These are phyloP conservation scores for Criorhina ranunculi DNA, from an alignment of 2,888 invertebrate genomes.

Conservation along the genomic window DNA sequence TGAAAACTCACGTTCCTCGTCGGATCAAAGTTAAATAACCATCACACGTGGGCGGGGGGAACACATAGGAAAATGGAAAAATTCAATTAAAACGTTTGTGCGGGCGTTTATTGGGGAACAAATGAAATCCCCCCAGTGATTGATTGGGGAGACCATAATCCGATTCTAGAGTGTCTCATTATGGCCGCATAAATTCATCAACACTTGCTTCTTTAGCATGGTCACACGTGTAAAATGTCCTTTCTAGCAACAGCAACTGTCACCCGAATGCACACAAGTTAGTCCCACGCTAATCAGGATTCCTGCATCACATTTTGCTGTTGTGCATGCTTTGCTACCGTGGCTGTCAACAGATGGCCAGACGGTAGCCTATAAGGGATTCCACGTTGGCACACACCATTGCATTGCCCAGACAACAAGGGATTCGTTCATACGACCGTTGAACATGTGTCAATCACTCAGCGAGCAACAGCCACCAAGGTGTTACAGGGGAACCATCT, in stretches of 20 bases:
- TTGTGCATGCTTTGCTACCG: conserved; percentile 35
- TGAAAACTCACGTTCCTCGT: conserved; percentile 68
- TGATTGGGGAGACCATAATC: conserved; percentile 61
- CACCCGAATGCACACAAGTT: conserved; percentile 42
- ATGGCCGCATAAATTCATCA: conserved; percentile 59
- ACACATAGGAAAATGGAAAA: conserved; percentile 17
- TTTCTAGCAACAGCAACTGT: conserved; percentile 41
- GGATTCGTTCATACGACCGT: conserved; percentile 64
- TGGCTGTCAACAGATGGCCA: conserved; percentile 69
- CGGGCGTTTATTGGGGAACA: conserved; percentile 42
- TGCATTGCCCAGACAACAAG: conserved; percentile 56
- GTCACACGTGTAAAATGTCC: conserved; percentile 52
- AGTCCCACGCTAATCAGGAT: conserved; percentile 59
- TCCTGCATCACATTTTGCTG: conserved; percentile 29
- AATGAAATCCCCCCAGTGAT: conserved; percentile 40
- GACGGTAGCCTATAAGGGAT: conserved; percentile 45
- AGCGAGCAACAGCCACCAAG: conserved; percentile 53
- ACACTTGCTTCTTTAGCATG: conserved; percentile 26
- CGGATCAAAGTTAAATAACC: conserved; percentile 62
- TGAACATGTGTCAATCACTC: conserved; percentile 74
- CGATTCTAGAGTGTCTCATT: conserved; percentile 60
- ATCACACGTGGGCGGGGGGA: conserved; percentile 43
- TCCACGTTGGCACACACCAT: conserved; percentile 42
- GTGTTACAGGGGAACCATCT: conserved; percentile 70
- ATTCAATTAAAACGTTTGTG: conserved; percentile 56